Percentiles rank a stretch among this genome's conserved stretches.
phyloP scores from a whole-genome alignment of 2,113 vertebrate species.

The Stercorarius parasiticus region DNA sequence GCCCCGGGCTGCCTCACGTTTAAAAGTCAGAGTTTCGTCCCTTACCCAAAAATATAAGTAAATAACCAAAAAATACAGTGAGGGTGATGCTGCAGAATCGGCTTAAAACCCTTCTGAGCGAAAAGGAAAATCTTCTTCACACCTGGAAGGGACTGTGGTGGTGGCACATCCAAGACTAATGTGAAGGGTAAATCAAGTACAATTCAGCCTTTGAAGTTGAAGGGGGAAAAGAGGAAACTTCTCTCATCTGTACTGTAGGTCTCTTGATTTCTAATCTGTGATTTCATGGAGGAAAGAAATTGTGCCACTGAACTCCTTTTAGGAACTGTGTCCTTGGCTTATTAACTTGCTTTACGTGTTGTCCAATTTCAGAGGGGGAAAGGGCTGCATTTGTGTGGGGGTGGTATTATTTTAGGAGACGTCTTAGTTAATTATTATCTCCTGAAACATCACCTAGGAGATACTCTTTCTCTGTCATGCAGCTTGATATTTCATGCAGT shows the following conservation, averaged over 20 bases:
- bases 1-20: not conserved
- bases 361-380: not conserved
- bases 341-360: not conserved
- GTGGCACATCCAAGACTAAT: not conserved
- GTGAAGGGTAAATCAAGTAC: not conserved
- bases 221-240: not conserved
- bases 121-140: not conserved
- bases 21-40: not conserved
- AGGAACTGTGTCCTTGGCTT: not conserved
- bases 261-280: not conserved
- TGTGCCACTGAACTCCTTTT: not conserved
- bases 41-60: not conserved
- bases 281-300: not conserved
- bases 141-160: not conserved
- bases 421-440: slow-evolving; percentile 32
- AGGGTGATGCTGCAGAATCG: not conserved
- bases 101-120: not conserved
- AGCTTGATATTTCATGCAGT: slow-evolving; percentile 18
- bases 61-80: not conserved
- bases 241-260: not conserved
- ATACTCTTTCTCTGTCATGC: slow-evolving; percentile 14
- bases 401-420: slow-evolving; percentile 55
- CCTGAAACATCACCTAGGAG: slow-evolving; percentile 26
- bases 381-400: not conserved
- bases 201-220: not conserved